Evolutionary conservation across 2,113 vertebrate genomes (phyloP), one percentile per base, ranked within the genome.

Genomic region (Phrynosoma platyrhinos): DNA sequence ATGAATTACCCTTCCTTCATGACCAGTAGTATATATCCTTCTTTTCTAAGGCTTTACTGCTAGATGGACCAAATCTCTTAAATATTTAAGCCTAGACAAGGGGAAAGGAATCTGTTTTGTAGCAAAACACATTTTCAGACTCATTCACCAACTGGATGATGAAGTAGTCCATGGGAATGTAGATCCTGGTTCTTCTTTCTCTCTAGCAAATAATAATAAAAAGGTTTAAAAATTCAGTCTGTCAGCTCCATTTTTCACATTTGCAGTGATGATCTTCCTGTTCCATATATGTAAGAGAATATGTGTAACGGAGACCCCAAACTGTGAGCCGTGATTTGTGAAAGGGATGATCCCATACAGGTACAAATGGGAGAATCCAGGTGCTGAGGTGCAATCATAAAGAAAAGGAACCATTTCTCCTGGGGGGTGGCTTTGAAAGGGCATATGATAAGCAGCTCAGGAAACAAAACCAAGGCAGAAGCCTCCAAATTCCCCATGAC

Each of bases 361-460:
- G 93, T 93, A 92, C 90, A 94, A 95, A 94, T 82, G 58, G 92
- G 91, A 93, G 75, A 94, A 93, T 94, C 92, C 92, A 93, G 89
- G 93, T 90, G 88, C 84, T 90, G 62, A 25, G 2, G 62, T 3
- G 84, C 58, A 85, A 85, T 85, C 84, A 85, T n/a, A 16, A 5
- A 47, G 75, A 66, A 47, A 42, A 77, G 16, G 32, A 75, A 62
- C 36, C 58, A 13, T 94, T 95, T 93, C 92, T 90, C 88, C 81
- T 62, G 9, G 30, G 9, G 47, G 68, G 92, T 88, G 88, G 77
- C 92, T 88, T 88, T 64, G 92, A 88, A 94, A 95, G 92, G 92
- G 89, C 86, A 91, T 91, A 94, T 93, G 93, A 93, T 95, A 95
- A 92, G 92, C 92, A 91, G 86, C 77, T 16, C 0, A 40, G 71